phyloP scores from a whole-genome alignment of 2,888 invertebrate genomes.

The Zele albiditarsus region DNA sequence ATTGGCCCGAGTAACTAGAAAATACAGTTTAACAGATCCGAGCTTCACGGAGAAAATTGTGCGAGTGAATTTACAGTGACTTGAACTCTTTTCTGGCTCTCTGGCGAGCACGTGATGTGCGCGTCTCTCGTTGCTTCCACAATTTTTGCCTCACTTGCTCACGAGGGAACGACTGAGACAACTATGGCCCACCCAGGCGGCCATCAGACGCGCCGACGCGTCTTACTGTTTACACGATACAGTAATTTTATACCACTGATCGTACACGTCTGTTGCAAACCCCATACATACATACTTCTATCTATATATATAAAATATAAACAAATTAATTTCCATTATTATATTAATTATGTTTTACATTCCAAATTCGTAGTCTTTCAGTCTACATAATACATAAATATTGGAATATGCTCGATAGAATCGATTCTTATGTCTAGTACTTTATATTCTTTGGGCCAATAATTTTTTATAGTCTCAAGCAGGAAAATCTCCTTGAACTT shows the following conservation, averaged over 20 bases:
- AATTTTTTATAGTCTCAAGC: not conserved
- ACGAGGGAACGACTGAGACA: slow-evolving; percentile 37
- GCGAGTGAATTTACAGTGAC: not conserved
- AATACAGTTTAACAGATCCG: too few species aligned
- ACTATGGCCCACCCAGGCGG: slow-evolving; percentile 66
- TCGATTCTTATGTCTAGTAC: too few species aligned
- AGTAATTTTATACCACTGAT: slow-evolving; percentile 71
- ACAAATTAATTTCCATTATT: not conserved
- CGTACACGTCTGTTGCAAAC: slow-evolving; percentile 56
- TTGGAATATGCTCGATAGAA: too few species aligned
- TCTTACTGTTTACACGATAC: slow-evolving; percentile 68
- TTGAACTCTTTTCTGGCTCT: slow-evolving; percentile 48
- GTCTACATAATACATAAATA: too few species aligned
- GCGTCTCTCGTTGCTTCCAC: slow-evolving; percentile 37
- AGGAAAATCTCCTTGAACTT: not conserved
- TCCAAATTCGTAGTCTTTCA: too few species aligned
- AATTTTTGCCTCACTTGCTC: slow-evolving; percentile 22
- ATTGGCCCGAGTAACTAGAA: too few species aligned
- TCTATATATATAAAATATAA: not conserved
- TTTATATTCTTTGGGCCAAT: not conserved
- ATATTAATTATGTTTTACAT: too few species aligned
- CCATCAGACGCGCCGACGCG: slow-evolving; percentile 70
- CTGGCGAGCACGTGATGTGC: slow-evolving; percentile 65
- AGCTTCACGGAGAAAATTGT: not conserved
- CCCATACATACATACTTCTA: slow-evolving; percentile 37